Evolutionary conservation across 2,113 vertebrate species (phyloP), one percentile per base, ranked within the genome.

Genomic region (Macheiramphus alcinus): DNA sequence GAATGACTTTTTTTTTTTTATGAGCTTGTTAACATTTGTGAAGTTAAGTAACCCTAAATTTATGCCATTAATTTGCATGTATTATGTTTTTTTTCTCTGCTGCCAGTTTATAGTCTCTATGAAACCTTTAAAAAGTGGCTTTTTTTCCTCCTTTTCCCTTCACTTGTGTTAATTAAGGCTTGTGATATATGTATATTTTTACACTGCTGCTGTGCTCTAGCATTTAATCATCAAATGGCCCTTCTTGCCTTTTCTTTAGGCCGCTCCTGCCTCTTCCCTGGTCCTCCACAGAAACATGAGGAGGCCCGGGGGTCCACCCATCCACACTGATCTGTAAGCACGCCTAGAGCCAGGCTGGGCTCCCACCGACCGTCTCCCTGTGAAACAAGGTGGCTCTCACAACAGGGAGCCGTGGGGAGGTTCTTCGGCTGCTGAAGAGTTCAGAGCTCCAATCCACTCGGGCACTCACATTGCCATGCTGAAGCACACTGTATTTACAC

Each of bases 1-100:
- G 95, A 97, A 97, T 94, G 88, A 97, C 93, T 97, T 97, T 90
- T 91, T 84, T 91, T 91, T 96, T 96, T 97, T 98, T 97, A 97
- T 95, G 97, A 94, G 97, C 96, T 97, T 98, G 97, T 98, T 98
- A 97, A 97, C 96, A 96, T 98, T 98, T 96, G 97, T 96, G 96
- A 97, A 97, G 97, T 98, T 98, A 97, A 97, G 97, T 97, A 97
- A 98, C 95, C 96, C 95, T 97, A 97, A 97, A 97, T 97, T 93
- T 95, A 97, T 98, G 94, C 92, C 93, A 95, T 94, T 98, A 94
- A 86, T 98, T 98, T 98, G 96, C 97, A 97, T 96, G 93, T 86
- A 96, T 97, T 97, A 97, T 22, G 4, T 58, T n/a, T 86, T 95
- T 94, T 94, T 92, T 62, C 84, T 73, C 59, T 52, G 55, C 89